A percentile compares a stretch with the other conserved stretches of the same genome.
These are phyloP conservation scores for Lagodon rhomboides DNA, from an alignment of 2,797 vertebrate genomes.

Conservation along the genomic window DNA sequence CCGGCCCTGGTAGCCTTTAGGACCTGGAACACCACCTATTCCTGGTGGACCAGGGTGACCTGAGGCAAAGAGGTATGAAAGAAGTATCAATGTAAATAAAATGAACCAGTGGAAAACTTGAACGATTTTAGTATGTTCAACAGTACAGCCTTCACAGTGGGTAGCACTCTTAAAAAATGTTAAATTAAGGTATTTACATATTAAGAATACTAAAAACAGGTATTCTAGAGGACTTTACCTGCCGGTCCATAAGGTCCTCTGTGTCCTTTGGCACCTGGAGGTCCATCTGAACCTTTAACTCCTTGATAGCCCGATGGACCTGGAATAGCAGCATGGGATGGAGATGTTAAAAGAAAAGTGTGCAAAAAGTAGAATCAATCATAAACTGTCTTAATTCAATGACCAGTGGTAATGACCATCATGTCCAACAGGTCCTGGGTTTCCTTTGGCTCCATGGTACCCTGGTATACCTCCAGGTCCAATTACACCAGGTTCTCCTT, in stretches of 20 bases:
- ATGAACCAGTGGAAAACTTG: background rate
- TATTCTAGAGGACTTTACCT: constrained; percentile 70
- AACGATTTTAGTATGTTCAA: background rate
- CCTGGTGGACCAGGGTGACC: constrained; percentile 86
- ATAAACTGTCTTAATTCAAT: background rate
- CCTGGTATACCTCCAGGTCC: constrained; percentile 65
- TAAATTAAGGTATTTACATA: background rate
- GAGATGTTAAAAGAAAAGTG: background rate
- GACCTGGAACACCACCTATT: constrained; percentile 82
- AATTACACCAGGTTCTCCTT: constrained; percentile 69
- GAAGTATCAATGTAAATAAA: background rate
- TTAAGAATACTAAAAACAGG: background rate
- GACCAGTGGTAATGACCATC: constrained; percentile 58
- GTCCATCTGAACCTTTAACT: constrained; percentile 86
- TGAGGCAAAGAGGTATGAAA: constrained; percentile 30
- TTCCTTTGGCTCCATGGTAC: constrained; percentile 64
- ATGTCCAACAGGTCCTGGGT: constrained; percentile 63
- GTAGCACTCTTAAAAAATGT: background rate
- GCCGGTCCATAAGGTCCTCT: constrained; percentile 81
- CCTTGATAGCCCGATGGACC: constrained; percentile 87
- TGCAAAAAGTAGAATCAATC: background rate
- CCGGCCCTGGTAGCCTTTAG: constrained; percentile 89
- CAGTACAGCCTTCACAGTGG: background rate
- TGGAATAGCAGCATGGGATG: constrained; percentile 61
- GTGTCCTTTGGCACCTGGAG: constrained; percentile 60